Evolutionary conservation across 2,888 invertebrate species (phyloP).

Genomic region (Lamellibrachia satsuma): DNA sequence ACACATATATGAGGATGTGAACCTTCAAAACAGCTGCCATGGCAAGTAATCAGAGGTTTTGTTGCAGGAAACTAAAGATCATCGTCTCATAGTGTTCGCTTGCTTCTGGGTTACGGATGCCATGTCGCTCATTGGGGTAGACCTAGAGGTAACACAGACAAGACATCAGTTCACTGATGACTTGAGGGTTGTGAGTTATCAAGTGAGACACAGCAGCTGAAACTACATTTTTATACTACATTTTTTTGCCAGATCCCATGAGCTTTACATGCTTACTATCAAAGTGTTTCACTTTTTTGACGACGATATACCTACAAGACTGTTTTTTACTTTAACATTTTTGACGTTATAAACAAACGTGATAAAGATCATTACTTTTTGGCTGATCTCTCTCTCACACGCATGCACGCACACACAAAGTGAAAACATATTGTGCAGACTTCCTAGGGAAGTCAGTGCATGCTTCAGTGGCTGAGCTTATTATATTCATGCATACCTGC

Average conservation of each 20-base stretch:
- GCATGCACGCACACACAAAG: background rate
- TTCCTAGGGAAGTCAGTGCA: background rate
- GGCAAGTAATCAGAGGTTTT: slow-evolving; percentile 57
- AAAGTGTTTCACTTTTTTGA: background rate
- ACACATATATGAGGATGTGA: background rate
- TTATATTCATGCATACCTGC: slow-evolving; percentile 70
- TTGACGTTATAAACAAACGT: no score
- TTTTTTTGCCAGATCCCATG: background rate
- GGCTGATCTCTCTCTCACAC: background rate
- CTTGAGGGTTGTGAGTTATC: no score
- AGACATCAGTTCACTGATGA: background rate
- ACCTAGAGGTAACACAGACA: slow-evolving; percentile 68
- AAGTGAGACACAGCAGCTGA: no score
- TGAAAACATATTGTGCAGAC: background rate
- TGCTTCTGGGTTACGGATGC: slow-evolving; percentile 89
- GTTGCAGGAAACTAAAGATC: slow-evolving; percentile 89
- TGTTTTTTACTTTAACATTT: no score
- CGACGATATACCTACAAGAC: background rate
- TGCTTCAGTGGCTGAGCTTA: background rate
- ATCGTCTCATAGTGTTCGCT: slow-evolving; percentile 97
- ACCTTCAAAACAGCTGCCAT: background rate
- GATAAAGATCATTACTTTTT: no score
- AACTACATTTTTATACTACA: background rate
- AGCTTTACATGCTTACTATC: background rate
- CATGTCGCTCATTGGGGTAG: slow-evolving; percentile 96